These are phyloP conservation scores for Pipistrellus pipistrellus DNA, from an alignment of 2,797 vertebrate genomes.

Conservation along the genomic window DNA sequence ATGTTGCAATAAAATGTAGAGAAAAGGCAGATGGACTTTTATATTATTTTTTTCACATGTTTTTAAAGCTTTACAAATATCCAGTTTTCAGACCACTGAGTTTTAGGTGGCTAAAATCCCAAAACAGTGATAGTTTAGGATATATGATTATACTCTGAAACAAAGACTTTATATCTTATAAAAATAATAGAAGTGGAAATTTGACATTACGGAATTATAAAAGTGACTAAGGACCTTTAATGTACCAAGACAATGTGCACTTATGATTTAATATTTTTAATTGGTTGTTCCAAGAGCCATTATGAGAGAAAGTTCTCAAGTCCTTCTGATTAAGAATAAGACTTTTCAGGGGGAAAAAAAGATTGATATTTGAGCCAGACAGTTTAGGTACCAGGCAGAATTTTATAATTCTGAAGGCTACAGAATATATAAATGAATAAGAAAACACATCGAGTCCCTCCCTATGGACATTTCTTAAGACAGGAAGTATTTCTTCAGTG, in stretches of 20 bases:
- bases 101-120: not conserved
- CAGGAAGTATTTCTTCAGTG: not conserved
- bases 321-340: not conserved
- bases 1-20: not conserved
- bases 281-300: not conserved
- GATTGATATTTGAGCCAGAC: not conserved
- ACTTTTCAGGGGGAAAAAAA: not conserved
- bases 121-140: not conserved
- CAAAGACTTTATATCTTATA: not conserved
- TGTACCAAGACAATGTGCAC: not conserved
- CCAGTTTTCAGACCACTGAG: not conserved
- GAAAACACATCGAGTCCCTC: not conserved
- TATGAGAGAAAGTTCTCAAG: not conserved
- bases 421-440: not conserved
- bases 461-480: not conserved
- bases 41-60: not conserved
- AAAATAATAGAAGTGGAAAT: not conserved
- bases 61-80: conserved; percentile 14
- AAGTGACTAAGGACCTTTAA: not conserved
- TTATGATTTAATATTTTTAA: not conserved
- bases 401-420: not conserved
- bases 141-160: not conserved
- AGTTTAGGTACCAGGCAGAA: not conserved
- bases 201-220: not conserved
- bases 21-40: not conserved